Base-by-base conservation (phyloP, 2,113 vertebrate species). In the Craseonycteris thonglongyai region DNA sequence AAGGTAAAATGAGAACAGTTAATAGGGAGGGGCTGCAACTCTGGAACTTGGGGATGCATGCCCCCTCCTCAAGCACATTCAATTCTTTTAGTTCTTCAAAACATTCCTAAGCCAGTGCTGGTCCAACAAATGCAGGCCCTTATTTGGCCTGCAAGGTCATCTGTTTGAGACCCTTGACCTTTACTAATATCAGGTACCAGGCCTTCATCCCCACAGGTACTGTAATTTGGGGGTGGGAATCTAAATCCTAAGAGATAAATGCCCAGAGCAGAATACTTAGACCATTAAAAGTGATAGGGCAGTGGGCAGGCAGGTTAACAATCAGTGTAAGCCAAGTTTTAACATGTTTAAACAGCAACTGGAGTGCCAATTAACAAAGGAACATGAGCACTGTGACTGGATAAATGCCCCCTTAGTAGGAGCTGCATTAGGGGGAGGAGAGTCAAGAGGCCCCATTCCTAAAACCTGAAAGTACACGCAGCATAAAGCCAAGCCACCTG, bases 401-500 rank as follows among this genome's bases (percentile, higher is more conserved):
- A 88, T 92, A 63, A 69, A 75, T 9, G 30, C n/a, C 49, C 38
- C 33, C 45, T 79, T 56, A 76, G 9, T 0, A 40, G 71, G 38
- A 47, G 33, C 78, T 90, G 11, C 10, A 61, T 5, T 5, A 49
- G 54, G 30, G 74, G 69, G 1, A 0, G 3, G 18, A 40, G 33
- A 7, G 63, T 89, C 65, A 68, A 90, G 28, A 40, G 78, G 51
- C 58, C 65, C 71, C 33, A 85, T 75, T 82, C 72, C 72, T 93
- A 82, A 89, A 90, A 93, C 61, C 21, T 49, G 30, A 40, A 91
- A 95, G 79, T 68, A 93, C 49, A 88, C 28, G 71, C n/a, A 92
- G 61, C 78, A 90, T 51, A 93, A 61, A 87, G 68, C 51, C 85
- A 87, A 74, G 90, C 49, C n/a, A 78, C 66, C 26, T 95, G 51